These are phyloP conservation scores for Epinotia ramella DNA, from an alignment of 2,888 invertebrate species.

Conservation along the genomic window DNA sequence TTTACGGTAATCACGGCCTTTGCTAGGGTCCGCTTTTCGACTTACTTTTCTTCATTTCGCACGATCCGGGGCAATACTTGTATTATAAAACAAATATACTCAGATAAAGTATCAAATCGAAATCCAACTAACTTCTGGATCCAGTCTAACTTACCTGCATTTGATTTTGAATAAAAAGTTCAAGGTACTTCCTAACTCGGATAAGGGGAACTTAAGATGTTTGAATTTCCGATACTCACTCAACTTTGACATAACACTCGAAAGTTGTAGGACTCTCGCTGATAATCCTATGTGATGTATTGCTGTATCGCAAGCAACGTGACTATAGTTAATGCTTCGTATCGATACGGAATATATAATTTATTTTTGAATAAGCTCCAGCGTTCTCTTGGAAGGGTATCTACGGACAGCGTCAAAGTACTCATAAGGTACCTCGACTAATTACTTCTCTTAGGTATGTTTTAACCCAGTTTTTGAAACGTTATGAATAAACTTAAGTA, in stretches of 20 bases:
- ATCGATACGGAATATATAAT: background rate
- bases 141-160: background rate
- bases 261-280: slow-evolving; percentile 17
- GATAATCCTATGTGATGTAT: slow-evolving; percentile 22
- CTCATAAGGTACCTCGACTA: no score
- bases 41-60: no score
- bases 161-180: slow-evolving; percentile 32
- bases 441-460: no score
- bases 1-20: no score
- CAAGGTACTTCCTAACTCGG: slow-evolving; percentile 16
- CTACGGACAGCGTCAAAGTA: no score
- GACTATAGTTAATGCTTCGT: background rate
- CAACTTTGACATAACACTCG: slow-evolving; percentile 36
- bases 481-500: no score
- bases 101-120: slow-evolving; percentile 17
- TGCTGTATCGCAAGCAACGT: slow-evolving; percentile 1
- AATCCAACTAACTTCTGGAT: slow-evolving; percentile 5
- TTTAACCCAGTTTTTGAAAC: no score
- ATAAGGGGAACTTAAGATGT: slow-evolving; percentile 31
- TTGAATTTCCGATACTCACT: slow-evolving; percentile 29
- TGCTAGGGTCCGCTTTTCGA: no score
- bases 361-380: no score
- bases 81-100: background rate
- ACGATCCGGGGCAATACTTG: background rate
- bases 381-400: no score